Evolutionary conservation across 2,113 vertebrate species (phyloP), one percentile per base, ranked within the genome.

Genomic region (Mesocricetus auratus): DNA sequence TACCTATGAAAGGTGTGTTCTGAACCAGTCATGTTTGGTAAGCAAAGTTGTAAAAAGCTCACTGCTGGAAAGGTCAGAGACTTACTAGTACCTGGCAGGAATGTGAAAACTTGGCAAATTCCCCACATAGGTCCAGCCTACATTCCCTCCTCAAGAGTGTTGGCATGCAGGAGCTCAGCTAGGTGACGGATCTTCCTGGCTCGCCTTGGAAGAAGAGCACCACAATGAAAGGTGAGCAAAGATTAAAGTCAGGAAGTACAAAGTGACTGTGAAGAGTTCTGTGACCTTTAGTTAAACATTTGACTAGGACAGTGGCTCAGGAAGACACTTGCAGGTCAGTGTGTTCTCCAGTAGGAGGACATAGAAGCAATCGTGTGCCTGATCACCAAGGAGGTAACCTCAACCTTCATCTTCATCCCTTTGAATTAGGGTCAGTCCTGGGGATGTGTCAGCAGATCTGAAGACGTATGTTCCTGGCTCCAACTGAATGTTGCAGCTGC

Each of bases 371-470:
- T 69, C 39, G 53, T 77, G 22, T 73, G 45, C 62, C 94, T 60
- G 42, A 93, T 92, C 88, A 89, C 53, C n/a, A 85, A 89, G 45
- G 66, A 93, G 81, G 53, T 36, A 68, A 85, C 21, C 39, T 96
- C 45, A 64, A 21, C 69, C 85, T 75, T 92, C 7, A 16, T 50
- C 64, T 73, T 64, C 36, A 24, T 64, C 39, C 73, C 42, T 89
- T 91, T 36, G 56, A 83, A 77, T 56, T 31, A 69, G 36, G 60
- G 60, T 92, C 90, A 83, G 31, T 90, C 71, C 88, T 77, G 22
- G 69, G 33, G 64, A 90, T 53, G 64, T 53, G 88, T 58, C 39
- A 33, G 29, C 16, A 62, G 56, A 16, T 79, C 64, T 88, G 3
- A 85, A 82, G 33, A 29, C 47, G 39, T 0, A 17, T 47, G 87